phyloP scores from a whole-genome alignment of 2,797 vertebrate genomes.

The Hemibagrus guttatus region DNA sequence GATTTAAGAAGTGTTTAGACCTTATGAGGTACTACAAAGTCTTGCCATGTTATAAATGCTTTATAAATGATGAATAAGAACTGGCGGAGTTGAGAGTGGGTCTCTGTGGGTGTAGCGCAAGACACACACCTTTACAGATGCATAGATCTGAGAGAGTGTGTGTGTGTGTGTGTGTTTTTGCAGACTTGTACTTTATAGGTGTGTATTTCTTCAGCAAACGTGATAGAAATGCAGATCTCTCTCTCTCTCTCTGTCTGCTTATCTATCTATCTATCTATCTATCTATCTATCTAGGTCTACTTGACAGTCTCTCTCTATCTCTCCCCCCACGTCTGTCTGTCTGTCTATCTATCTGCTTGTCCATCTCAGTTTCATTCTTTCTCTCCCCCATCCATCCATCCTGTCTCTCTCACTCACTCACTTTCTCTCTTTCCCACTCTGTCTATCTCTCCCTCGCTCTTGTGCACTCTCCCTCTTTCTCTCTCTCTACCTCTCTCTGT shows the following conservation, averaged over 20 bases:
- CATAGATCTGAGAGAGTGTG: background rate
- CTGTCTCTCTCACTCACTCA: no score
- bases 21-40: background rate
- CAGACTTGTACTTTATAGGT: no score
- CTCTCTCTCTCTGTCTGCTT: no score
- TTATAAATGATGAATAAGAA: background rate
- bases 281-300: no score
- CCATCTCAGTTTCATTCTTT: no score
- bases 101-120: background rate
- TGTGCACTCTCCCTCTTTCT: background rate
- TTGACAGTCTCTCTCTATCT: no score
- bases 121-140: background rate
- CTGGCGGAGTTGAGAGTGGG: no score
- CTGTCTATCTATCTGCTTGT: no score
- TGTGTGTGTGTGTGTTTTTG: background rate
- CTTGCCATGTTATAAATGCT: background rate
- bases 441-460: background rate
- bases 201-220: background rate
- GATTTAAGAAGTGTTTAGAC: background rate
- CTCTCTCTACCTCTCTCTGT: background rate
- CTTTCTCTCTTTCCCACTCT: no score
- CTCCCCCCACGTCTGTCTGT: no score
- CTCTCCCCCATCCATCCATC: no score
- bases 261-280: no score
- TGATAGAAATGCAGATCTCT: constrained; percentile 6